These are phyloP conservation scores for Schizotus pectinicornis DNA, from an alignment of 2,888 invertebrate species.

Conservation along the genomic window DNA sequence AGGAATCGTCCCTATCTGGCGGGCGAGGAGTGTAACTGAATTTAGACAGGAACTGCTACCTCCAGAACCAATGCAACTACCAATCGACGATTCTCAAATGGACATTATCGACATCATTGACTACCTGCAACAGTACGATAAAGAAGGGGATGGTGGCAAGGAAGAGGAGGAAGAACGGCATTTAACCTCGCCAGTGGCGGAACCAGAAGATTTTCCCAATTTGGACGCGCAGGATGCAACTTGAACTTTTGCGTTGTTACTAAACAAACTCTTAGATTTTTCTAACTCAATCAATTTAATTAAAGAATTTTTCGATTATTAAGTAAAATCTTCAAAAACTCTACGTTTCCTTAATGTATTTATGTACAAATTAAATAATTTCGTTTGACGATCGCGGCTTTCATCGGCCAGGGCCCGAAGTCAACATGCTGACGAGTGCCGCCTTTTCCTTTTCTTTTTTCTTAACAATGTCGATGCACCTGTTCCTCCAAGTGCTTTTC, in stretches of 20 bases:
- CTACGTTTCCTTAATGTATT: not conserved
- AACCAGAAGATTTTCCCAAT: conserved; percentile 10
- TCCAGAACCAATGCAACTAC: conserved; percentile 71
- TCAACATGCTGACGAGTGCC: conserved; percentile 75
- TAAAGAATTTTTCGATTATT: too few species aligned
- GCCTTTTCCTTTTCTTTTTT: conserved; percentile 97
- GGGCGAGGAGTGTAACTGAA: conserved; percentile 69
- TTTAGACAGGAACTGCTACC: conserved; percentile 75
- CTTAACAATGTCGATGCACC: conserved; percentile 90
- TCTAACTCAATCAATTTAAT: not conserved
- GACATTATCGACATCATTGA: conserved; percentile 61
- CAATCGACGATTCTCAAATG: conserved; percentile 68
- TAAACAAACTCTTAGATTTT: too few species aligned
- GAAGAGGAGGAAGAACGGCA: conserved; percentile 50
- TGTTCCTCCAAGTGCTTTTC: conserved; percentile 95
- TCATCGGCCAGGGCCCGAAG: conserved; percentile 60
- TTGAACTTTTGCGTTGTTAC: too few species aligned
- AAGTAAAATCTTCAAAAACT: not conserved
- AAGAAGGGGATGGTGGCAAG: conserved; percentile 53
- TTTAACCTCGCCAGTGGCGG: conserved; percentile 15
- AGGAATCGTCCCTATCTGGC: conserved; percentile 67
- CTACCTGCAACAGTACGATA: conserved; percentile 60
- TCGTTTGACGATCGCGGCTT: not conserved
- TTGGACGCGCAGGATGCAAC: too few species aligned
- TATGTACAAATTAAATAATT: not conserved